Base-by-base conservation (phyloP, 1,140 invertebrate species). In the Zaprionus lachaisei region DNA sequence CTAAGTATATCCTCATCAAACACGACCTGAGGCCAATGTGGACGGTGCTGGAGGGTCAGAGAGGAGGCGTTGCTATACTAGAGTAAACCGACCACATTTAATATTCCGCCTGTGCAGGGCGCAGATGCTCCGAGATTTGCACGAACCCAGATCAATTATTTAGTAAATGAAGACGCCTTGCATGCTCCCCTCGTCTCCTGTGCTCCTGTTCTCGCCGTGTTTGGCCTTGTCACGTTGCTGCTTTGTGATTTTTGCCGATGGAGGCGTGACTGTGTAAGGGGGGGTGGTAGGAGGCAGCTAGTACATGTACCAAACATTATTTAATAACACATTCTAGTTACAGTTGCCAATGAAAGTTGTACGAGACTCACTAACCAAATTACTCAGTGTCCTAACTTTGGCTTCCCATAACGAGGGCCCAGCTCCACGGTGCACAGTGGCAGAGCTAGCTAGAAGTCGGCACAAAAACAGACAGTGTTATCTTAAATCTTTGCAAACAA, bases 261-360 rank as follows among this genome's bases (percentile, higher is more conserved):
- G n/a, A 51, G 44, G 38, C 60, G 38, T 63, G 47, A 51, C 12
- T 5, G 20, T 5, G 4, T 11, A 6, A 38, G 12, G 34, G 9
- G n/a, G 31, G 12, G 14, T 11, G 31, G 17, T n/a, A 1, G 34
- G 12, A 51, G 31, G 41, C 41, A 54, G 34, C 22, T 24, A 58
- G 63, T 37, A 37, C 79, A 81, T 81, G 79, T 81, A 75, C 51
- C 66, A 65, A 38, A 68, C 72, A 80, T 80, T 81, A 81, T 77
- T 80, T 81, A 80, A 81, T 81, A 81, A 81, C 74, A 77, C 63
- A 80, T 77, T 77, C 77, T 76, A 77, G 64, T 72, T 77, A 73
- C 38, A 73, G 68, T 80, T 72, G 67, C 28, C 72, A 72, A 60
- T 64, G 64, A 69, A 81, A 76, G 77, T 79, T 81, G 77, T 76